phyloP scores from a whole-genome alignment of 2,888 invertebrate species.

The Erebia palarica region DNA sequence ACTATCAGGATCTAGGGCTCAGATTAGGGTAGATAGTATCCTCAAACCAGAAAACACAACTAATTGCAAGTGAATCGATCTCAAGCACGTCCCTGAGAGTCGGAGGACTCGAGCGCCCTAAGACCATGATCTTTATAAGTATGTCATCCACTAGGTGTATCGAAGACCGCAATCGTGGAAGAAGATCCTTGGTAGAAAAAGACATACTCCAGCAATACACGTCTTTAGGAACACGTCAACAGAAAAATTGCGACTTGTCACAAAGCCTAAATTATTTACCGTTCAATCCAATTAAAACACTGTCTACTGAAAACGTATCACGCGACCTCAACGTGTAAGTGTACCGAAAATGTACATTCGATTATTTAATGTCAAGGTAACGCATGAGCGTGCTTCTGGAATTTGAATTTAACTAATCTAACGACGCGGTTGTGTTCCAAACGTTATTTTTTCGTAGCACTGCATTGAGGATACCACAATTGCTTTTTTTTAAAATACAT shows the following conservation, averaged over 20 bases:
- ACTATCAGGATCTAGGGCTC: too few species aligned
- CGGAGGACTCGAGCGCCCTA: too few species aligned
- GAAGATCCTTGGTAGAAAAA: too few species aligned
- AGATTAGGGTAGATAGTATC: too few species aligned
- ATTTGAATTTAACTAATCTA: conserved; percentile 20
- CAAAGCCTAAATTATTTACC: conserved; percentile 28
- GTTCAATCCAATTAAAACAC: conserved; percentile 31
- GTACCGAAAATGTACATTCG: conserved; percentile 35
- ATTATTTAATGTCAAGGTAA: conserved; percentile 35
- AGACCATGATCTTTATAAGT: too few species aligned
- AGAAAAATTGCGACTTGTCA: conserved; percentile 10
- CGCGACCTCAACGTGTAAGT: conserved; percentile 35
- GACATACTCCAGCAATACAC: too few species aligned
- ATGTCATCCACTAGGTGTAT: too few species aligned
- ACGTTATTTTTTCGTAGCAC: not conserved
- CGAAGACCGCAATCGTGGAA: too few species aligned
- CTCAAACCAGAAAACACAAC: too few species aligned
- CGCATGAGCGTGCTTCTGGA: conserved; percentile 28
- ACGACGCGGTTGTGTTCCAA: not conserved
- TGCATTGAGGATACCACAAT: conserved; percentile 3
- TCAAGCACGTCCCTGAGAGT: too few species aligned
- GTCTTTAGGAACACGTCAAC: not conserved
- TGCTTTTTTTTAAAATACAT: too few species aligned
- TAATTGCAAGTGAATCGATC: too few species aligned
- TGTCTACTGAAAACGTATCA: conserved; percentile 24